A percentile compares a stretch with the other conserved stretches of the same genome.
Evolutionary conservation across 2,797 vertebrate genomes (phyloP).

Genomic region (Artibeus lituratus): DNA sequence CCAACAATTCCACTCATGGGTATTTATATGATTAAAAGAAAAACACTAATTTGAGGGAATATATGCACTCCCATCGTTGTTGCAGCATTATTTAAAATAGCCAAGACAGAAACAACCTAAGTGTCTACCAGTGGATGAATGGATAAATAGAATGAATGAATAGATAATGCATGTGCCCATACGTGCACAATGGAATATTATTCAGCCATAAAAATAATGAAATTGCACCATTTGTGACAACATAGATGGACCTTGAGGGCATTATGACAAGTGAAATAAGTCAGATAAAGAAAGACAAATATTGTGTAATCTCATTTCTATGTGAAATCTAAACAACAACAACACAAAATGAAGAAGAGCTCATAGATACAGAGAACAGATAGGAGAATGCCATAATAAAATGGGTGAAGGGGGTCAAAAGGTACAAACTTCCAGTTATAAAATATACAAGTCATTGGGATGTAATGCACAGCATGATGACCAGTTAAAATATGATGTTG

Average conservation of each 20-base stretch:
- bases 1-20: not conserved
- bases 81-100: not conserved
- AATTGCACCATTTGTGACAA: not conserved
- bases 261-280: not conserved
- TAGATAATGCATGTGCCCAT: no score
- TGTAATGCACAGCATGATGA: not conserved
- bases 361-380: not conserved
- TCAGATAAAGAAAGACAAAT: not conserved
- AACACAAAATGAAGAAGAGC: not conserved
- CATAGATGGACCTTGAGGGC: not conserved
- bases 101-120: not conserved
- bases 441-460: not conserved
- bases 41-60: not conserved
- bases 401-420: not conserved
- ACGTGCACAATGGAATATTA: not conserved
- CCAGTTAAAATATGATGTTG: not conserved
- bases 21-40: not conserved
- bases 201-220: not conserved
- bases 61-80: not conserved
- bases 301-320: not conserved
- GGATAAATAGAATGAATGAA: not conserved
- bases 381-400: not conserved
- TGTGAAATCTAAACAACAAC: no score
- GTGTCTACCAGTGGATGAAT: not conserved
- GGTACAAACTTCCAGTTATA: not conserved